Percentiles rank a stretch among this genome's conserved stretches.
Evolutionary conservation across 2,888 invertebrate genomes (phyloP).

Genomic region (Acleris cristana): DNA sequence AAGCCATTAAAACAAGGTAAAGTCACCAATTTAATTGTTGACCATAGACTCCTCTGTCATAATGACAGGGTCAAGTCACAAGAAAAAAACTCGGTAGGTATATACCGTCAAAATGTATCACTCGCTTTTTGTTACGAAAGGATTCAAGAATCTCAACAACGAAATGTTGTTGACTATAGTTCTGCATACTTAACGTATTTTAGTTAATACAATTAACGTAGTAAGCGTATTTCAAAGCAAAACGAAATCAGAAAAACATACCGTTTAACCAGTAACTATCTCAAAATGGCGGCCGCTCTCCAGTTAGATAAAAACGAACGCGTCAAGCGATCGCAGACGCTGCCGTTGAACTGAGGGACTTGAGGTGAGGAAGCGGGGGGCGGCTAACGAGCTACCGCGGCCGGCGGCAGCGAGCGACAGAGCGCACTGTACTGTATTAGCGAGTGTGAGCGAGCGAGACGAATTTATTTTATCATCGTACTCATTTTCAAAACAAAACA

Average conservation of each 20-base stretch:
- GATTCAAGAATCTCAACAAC: no score
- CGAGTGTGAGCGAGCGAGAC: slow-evolving; percentile 2
- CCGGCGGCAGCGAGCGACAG: background rate
- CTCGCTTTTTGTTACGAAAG: no score
- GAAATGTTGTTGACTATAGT: no score
- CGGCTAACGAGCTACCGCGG: background rate
- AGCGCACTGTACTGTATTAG: background rate
- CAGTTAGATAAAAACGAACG: background rate
- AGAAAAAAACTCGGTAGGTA: no score
- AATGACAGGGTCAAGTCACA: no score
- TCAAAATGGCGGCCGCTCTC: slow-evolving; percentile 8
- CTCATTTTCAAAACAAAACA: no score
- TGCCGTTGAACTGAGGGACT: slow-evolving; percentile 20
- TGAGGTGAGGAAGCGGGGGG: background rate
- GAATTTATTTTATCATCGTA: background rate
- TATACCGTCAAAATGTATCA: no score
- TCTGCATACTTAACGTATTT: no score
- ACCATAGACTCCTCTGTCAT: no score
- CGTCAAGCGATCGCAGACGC: background rate
- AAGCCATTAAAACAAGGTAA: no score
- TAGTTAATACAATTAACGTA: background rate
- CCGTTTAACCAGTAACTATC: background rate
- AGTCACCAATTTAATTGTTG: no score
- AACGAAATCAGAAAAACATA: slow-evolving; percentile 6
- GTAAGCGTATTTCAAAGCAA: background rate